Base-by-base conservation (phyloP, 2,888 invertebrate genomes). In the Hirtodrosophila cameraria region DNA sequence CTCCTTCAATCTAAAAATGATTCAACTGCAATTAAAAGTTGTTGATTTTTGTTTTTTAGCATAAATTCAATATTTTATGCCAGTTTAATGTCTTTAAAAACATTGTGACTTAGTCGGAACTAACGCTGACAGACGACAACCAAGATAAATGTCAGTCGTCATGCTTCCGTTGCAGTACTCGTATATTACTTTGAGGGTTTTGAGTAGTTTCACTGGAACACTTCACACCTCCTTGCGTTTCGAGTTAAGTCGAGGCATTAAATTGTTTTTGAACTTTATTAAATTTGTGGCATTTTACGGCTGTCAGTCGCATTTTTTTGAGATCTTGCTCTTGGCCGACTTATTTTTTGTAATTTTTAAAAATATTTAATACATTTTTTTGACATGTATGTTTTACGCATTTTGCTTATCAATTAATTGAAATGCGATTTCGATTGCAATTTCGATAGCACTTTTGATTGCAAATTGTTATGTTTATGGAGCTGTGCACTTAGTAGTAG, bases 281-380 rank as follows among this genome's bases (percentile, higher is more conserved):
- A 25, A 57, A 49, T 52, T 60, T 30, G 46, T 20, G 58, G 36
- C 30, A 65, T 42, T 73, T 77, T 41, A 63, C 75, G 64, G 57
- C 53, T 78, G 82, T 60, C 78, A 70, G 54, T 63, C 50, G 35
- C 42, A 52, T 33, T 39, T 48, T 23, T n/a, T n/a, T n/a, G 15
- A 33, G 54, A 68, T 64, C 42, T 60, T 63, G 79, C 60, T 79
- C 79, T 85, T 79, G 79, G 83, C 83, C 79, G 79, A 79, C 79
- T 78, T 79, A 63, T 63, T 50, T 39, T 4, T 13, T 16, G 7
- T 12, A 11, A 9, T 18, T 43, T 49, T 33, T 16, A 38, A 16
- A 18, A 25, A 9, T 18, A 7, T 15, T 25, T 30, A 12, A 48
- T 12, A 33, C 42, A 52, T 43, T 45, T 45, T 58, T 49, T 52